A percentile compares a stretch with the other conserved stretches of the same genome.
phyloP scores from a whole-genome alignment of 2,797 vertebrate species.

The Columba guinea region DNA sequence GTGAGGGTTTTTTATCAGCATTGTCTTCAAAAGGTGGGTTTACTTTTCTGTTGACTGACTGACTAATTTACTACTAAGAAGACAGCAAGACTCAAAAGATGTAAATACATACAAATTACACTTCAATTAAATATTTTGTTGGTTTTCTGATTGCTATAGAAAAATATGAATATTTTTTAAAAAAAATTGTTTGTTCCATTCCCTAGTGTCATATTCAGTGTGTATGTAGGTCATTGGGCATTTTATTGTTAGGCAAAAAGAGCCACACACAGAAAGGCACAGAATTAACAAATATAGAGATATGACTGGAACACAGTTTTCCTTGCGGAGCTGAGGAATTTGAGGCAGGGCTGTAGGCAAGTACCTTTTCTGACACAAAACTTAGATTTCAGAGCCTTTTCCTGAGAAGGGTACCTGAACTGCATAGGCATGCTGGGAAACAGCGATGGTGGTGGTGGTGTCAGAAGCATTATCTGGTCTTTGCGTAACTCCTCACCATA shows the following conservation, averaged over 20 bases:
- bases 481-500: not conserved
- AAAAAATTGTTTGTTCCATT: not conserved
- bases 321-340: not conserved
- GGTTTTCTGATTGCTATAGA: not conserved
- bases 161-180: not conserved
- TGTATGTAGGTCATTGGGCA: not conserved
- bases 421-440: not conserved
- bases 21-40: not conserved
- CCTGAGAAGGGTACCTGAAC: not conserved
- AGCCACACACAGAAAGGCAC: not conserved
- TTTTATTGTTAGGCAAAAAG: not conserved
- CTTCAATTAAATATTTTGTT: not conserved
- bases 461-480: not conserved
- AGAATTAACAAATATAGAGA: not conserved
- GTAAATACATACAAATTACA: not conserved
- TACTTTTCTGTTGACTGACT: not conserved
- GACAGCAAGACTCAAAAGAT: not conserved
- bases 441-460: fast-evolving
- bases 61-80: not conserved
- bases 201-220: not conserved
- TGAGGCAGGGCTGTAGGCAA: not conserved
- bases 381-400: not conserved
- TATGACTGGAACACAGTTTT: not conserved
- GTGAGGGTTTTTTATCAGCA: fast-evolving
- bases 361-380: not conserved